Evolutionary conservation across 2,113 vertebrate species (phyloP).

Genomic region (Dipodomys ordii): DNA sequence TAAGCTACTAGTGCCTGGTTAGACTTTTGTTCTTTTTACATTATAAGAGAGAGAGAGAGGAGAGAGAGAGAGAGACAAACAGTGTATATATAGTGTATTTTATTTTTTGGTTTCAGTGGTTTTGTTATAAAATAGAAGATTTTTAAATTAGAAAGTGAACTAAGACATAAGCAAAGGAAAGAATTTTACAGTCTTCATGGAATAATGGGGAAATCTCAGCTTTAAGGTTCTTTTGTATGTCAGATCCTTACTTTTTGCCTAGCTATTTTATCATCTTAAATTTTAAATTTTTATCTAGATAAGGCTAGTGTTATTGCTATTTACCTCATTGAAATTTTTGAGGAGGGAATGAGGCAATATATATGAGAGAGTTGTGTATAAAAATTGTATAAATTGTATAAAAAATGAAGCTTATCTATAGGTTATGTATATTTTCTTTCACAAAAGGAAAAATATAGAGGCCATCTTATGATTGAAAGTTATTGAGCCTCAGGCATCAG

Average conservation of each 20-base stretch:
- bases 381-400: not conserved
- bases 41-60: too few relatives aligned
- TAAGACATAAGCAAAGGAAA: not conserved
- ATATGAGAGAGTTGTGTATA: not conserved
- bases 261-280: not conserved
- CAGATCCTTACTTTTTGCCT: not conserved
- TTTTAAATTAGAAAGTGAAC: too few relatives aligned
- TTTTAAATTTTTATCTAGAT: constrained; percentile 35
- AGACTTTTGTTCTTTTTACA: too few relatives aligned
- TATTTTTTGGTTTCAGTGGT: not conserved
- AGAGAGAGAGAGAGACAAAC: too few relatives aligned
- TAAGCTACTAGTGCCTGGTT: too few relatives aligned
- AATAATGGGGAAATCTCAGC: not conserved
- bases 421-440: too few relatives aligned
- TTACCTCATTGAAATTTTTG: not conserved
- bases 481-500: not conserved
- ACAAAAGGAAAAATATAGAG: not conserved
- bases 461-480: constrained; percentile 42
- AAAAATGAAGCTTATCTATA: too few relatives aligned
- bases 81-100: too few relatives aligned
- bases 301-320: not conserved
- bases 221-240: not conserved
- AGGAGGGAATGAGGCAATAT: not conserved
- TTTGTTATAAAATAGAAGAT: not conserved
- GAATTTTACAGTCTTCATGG: not conserved